Evolutionary conservation across 2,888 invertebrate species (phyloP), one percentile per base, ranked within the genome.

Genomic region (Beris morrisii): DNA sequence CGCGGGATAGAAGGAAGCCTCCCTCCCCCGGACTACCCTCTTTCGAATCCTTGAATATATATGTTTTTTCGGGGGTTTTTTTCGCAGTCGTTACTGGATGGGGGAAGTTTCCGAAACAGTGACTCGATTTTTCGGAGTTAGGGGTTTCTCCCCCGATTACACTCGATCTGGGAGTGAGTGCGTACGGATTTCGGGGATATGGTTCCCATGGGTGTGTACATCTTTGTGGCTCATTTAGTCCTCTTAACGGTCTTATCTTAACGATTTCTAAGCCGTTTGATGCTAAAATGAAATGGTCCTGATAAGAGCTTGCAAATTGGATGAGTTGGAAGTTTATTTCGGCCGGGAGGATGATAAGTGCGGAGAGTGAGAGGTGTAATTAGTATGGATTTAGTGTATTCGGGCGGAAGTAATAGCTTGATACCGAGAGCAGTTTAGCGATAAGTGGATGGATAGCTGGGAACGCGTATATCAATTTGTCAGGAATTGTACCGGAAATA

Each of bases 241-340:
- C 57, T 56, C 64, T 59, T 44, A 55, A 58, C 43, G 48, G 61
- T 64, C 65, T 69, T 69, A 69, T 69, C 69, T 69, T 65, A 69
- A 69, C 65, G 69, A 67, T 69, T 69, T 67, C 69, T 65, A 30
- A 59, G 65, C 55, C 67, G 67, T 67, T 67, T 67, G 55, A 38
- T 65, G 38, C 48, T 32, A 4, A 65, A 57, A 65, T 54, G 64
- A 43, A 50, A 38, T 54, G 57, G 32, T 57, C 22, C 53, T n/a
- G 58, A 67, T 57, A 64, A 64, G 58, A 54, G 58, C 46, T 67
- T 64, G 67, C 64, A 67, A 64, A 67, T 67, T 64, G 64, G 52
- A 63, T 56, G 50, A 55, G 46, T 43, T 52, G 7, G 15, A 45
- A 45, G 44, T 58, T 56, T 43, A n/a, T 15, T 46, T n/a, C 9